Evolutionary conservation across 1,140 invertebrate genomes (phyloP), one percentile per base, ranked within the genome.

Genomic region (Sarcophaga peregrina): DNA sequence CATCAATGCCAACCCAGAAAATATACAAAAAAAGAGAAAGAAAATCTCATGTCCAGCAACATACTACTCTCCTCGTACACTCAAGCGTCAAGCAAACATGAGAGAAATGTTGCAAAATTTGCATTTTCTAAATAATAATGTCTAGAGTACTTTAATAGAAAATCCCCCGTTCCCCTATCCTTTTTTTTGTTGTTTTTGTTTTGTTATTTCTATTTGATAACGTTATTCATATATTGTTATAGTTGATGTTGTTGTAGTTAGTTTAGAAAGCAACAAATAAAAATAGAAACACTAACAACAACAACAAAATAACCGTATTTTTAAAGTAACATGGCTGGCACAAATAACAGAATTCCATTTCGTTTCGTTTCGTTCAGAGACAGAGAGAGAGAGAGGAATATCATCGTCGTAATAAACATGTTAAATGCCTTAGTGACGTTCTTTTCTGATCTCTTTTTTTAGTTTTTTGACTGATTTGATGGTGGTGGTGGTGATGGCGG

Each of bases 61-160:
- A 37, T 37, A 37, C 25, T 37, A 37, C 25, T 37, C 25, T 37
- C 25, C 25, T 2, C 25, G 25, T 37, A 37, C 4, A 37, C 25
- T 37, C 25, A 37, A 37, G 25, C 25, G 25, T 37, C 25, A 37
- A 37, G 25, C 10, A 62, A 7, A 6, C 20, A 68, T 4, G 20
- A 68, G 62, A 68, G 25, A 78, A n/a, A 78, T 78, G n/a, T 78
- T 78, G 75, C 75, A 78, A 78, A 50, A 78, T 78, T 78, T 78
- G 75, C 75, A 78, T 78, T 78, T 52, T 78, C 47, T 52, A 78
- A 78, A 78, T 20, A 78, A 78, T 20, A 78, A 78, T 78, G 75
- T 25, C 20, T 52, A 68, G 54, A 58, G 62, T 68, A 68, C 73
- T 15, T 75, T 75, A 75, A 75, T 47, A 75, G 1, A 75, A 75